Evolutionary conservation across 2,888 invertebrate genomes (phyloP).

Genomic region (Notodonta ziczac): DNA sequence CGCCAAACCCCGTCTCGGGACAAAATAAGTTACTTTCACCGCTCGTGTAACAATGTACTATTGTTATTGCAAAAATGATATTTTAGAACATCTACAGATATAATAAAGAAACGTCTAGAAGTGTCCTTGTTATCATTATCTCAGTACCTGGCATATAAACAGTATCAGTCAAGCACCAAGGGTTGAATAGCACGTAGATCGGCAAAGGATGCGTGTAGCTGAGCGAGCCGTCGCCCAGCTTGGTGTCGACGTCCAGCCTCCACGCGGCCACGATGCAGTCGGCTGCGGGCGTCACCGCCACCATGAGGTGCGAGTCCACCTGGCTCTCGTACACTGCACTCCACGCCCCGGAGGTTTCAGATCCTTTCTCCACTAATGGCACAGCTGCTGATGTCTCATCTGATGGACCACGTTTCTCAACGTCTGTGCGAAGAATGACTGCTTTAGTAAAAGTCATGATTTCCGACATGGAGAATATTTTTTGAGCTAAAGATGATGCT

Average conservation of each 20-base stretch:
- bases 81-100: too few species aligned
- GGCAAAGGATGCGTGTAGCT: slow-evolving; percentile 91
- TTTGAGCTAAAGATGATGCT: too few species aligned
- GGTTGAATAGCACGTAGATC: slow-evolving; percentile 94
- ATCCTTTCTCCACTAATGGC: slow-evolving; percentile 87
- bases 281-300: slow-evolving; percentile 88
- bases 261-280: slow-evolving; percentile 92
- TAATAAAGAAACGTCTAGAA: too few species aligned
- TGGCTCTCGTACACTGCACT: slow-evolving; percentile 88
- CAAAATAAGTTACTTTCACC: too few species aligned
- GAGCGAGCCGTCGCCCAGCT: slow-evolving; percentile 86
- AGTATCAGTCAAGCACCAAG: slow-evolving; percentile 91
- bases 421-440: slow-evolving; percentile 76
- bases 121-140: background rate
- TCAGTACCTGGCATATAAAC: slow-evolving; percentile 87
- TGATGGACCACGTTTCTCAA: slow-evolving; percentile 91
- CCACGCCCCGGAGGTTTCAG: slow-evolving; percentile 88
- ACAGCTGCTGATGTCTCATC: slow-evolving; percentile 91
- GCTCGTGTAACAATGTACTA: too few species aligned
- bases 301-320: slow-evolving; percentile 86
- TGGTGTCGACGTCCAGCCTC: slow-evolving; percentile 93
- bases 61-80: too few species aligned
- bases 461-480: too few species aligned
- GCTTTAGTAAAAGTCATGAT: background rate
- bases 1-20: too few species aligned